phyloP scores from a whole-genome alignment of 2,113 vertebrate genomes.

The Dicrurus megarhynchus region DNA sequence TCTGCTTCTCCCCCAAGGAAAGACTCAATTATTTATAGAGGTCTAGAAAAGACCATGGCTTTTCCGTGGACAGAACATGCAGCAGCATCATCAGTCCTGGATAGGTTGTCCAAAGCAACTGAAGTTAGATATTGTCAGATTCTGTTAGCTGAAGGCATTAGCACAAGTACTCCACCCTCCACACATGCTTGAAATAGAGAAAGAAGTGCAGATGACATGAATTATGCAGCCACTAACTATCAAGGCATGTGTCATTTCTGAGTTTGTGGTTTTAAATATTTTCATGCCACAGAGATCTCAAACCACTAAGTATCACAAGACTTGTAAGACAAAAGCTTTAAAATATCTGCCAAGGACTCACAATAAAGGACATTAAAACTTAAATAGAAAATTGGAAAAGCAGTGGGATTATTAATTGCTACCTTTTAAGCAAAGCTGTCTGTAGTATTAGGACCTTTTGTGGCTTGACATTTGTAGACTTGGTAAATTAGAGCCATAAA shows the following conservation, averaged over 20 bases:
- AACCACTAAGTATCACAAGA: neutral
- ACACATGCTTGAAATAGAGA: neutral
- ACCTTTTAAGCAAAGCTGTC: constrained; percentile 17
- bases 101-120: neutral
- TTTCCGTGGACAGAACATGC: neutral
- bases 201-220: neutral
- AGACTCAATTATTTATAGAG: neutral
- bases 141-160: neutral
- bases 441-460: neutral
- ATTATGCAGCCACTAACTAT: neutral
- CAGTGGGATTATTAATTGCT: constrained; percentile 28
- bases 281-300: neutral
- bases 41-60: neutral
- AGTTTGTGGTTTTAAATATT: neutral
- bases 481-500: constrained; percentile 22
- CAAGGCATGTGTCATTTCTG: neutral
- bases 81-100: neutral
- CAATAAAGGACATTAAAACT: constrained; percentile 11
- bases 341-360: constrained; percentile 7
- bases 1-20: neutral
- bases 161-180: neutral
- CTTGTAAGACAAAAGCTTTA: neutral
- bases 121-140: neutral
- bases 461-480: constrained; percentile 35
- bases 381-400: neutral